phyloP scores from a whole-genome alignment of 2,113 vertebrate species.

The Dasypus novemcinctus region DNA sequence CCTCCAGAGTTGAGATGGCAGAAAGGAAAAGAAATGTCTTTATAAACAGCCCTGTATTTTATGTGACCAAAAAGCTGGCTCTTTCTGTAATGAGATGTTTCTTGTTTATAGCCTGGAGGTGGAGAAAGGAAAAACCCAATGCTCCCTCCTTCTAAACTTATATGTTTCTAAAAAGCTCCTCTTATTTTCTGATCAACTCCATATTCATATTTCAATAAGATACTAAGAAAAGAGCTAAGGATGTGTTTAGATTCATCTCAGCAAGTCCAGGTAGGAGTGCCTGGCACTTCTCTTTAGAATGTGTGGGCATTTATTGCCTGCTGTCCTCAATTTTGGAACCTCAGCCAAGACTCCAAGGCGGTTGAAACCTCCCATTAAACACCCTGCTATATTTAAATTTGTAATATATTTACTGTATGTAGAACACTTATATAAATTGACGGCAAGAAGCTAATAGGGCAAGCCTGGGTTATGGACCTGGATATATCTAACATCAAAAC shows the following conservation, averaged over 20 bases:
- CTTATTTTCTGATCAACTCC: not conserved
- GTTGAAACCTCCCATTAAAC: not conserved
- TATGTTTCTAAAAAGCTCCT: not conserved
- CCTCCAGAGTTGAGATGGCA: not conserved
- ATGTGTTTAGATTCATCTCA: not conserved
- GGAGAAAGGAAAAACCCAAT: not conserved
- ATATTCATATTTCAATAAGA: not conserved
- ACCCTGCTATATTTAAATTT: not conserved
- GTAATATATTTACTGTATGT: not conserved
- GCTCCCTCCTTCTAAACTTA: not conserved
- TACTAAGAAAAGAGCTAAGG: not conserved
- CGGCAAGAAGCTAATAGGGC: not conserved
- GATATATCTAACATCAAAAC: not conserved
- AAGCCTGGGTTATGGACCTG: not conserved
- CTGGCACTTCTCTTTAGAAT: slow-evolving; percentile 31
- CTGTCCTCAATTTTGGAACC: slow-evolving; percentile 19
- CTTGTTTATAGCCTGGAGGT: not conserved
- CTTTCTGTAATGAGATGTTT: not conserved
- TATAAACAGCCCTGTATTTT: not conserved
- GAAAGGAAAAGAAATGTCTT: not conserved
- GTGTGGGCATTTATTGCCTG: slow-evolving; percentile 12
- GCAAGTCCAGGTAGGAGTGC: not conserved
- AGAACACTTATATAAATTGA: not conserved
- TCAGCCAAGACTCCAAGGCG: not conserved
- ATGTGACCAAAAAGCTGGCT: not conserved